These are phyloP conservation scores for Gibbula magus DNA, from an alignment of 2,888 invertebrate species.

Conservation along the genomic window DNA sequence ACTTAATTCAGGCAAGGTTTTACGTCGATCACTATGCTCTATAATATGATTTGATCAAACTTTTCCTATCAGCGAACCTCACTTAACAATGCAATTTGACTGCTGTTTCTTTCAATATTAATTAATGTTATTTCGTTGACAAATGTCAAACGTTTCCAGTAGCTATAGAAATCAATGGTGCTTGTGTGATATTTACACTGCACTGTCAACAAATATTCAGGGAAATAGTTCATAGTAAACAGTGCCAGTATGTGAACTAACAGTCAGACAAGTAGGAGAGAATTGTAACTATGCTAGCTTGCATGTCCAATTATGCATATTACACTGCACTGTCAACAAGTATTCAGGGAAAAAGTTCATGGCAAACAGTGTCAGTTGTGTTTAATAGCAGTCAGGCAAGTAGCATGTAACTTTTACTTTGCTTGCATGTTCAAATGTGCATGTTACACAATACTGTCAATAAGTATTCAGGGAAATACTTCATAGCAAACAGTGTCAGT, in stretches of 20 bases:
- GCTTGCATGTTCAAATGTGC: no score
- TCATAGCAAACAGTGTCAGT: no score
- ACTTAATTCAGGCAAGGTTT: no score
- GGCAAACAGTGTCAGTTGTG: background rate
- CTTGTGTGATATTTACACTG: background rate
- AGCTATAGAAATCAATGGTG: conserved; percentile 3
- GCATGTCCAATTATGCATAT: no score
- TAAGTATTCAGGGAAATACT: no score
- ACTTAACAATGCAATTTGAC: background rate
- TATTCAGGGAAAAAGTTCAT: background rate
- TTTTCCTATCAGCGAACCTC: no score
- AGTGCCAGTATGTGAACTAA: background rate
- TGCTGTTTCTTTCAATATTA: background rate
- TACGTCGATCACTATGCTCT: no score
- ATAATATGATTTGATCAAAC: no score
- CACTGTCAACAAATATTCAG: background rate
- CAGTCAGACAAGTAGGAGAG: background rate
- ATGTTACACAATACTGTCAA: no score
- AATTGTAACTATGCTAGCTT: no score
- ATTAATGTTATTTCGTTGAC: background rate
- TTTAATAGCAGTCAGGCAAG: no score
- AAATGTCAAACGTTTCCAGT: background rate
- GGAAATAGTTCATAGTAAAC: background rate
- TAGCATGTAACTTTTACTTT: no score
- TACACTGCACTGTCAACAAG: background rate